Evolutionary conservation across 2,113 vertebrate genomes (phyloP), one percentile per base, ranked within the genome.

Genomic region (Cacatua alba): DNA sequence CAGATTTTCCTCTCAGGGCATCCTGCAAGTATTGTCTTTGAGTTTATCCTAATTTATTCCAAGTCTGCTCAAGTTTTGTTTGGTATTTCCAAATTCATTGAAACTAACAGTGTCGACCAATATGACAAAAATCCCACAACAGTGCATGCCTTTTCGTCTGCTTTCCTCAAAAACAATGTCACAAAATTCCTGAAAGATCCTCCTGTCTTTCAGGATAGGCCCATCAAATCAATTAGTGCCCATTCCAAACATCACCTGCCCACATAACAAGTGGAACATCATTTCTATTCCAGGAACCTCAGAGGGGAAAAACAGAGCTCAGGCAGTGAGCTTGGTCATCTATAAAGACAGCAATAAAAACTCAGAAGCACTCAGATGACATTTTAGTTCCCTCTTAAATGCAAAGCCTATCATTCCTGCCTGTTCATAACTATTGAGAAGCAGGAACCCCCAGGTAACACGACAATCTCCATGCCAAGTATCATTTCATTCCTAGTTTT

Each of bases 21-120:
- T 88, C 65, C 15, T 44, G n/a, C 48, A 82, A 89, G 57, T 74
- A 37, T 52, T 87, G 31, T 83, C 87, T 94, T 94, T 74, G 41
- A 81, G 90, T 95, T 88, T 79, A 94, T 82, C 92, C 87, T 95
- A 81, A 92, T 95, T 92, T 94, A 92, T 97, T 95, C 92, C 21
- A 26, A 60, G 35, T 70, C 88, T 84, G 29, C 41, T 83, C 26
- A 63, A 91, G 68, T 88, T 94, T 53, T 89, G 43, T 57, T 93
- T 90, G 71, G 62, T 87, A 96, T 88, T 94, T 33, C 39, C 90
- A 94, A 82, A 53, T 65, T 72, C 62, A 74, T 49, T 82, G 92
- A 87, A 87, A 31, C 15, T 68, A 39, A 39, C 39, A 39, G 69
- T 39, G 65, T 33, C 2, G 2, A 93, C 52, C 48, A 89, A 92